A percentile compares a stretch with the other conserved stretches of the same genome.
Conservation (phyloP, 2,797 vertebrate species). For the Gymnopithys bicolor region DNA sequence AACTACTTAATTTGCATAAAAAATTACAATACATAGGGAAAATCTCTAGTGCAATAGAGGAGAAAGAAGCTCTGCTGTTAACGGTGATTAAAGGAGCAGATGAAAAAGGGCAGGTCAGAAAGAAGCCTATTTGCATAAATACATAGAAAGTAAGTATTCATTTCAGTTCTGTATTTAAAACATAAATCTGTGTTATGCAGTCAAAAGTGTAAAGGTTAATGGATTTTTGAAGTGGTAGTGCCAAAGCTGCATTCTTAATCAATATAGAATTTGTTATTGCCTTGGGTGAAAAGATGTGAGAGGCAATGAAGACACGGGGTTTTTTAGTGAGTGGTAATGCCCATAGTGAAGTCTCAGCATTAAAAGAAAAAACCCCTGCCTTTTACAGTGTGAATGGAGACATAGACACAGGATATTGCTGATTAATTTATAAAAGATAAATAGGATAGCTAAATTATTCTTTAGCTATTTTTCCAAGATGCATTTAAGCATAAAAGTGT, state of each 20-base stretch:
- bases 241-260: background rate
- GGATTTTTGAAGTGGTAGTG: slow-evolving; percentile 19
- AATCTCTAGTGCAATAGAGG: background rate
- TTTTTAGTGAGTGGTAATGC: background rate
- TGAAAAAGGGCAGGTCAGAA: slow-evolving; percentile 28
- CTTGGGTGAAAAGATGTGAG: background rate
- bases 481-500: background rate
- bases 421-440: background rate
- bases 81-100: background rate
- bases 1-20: slow-evolving; percentile 22
- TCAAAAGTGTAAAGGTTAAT: slow-evolving; percentile 30
- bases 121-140: background rate
- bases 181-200: background rate
- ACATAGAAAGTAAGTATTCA: background rate
- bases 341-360: background rate
- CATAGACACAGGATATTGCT: background rate
- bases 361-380: background rate
- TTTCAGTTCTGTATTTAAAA: slow-evolving; percentile 14
- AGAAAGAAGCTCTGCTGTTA: background rate
- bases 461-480: background rate
- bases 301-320: background rate
- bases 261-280: background rate
- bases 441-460: background rate
- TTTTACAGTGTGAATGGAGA: background rate
- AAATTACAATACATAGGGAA: background rate